phyloP scores from a whole-genome alignment of 2,888 invertebrate species.

The Hydropsyche betteni region DNA sequence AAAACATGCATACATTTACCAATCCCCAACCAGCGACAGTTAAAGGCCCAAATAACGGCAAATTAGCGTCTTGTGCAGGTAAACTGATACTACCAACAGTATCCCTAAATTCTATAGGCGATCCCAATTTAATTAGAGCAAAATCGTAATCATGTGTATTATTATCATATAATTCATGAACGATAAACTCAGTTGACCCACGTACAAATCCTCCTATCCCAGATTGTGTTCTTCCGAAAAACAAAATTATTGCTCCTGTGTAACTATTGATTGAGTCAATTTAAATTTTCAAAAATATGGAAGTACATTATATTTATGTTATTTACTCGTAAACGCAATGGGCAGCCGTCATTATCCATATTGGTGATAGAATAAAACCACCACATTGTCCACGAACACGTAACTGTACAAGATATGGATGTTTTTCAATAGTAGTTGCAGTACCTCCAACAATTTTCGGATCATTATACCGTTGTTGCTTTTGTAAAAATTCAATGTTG shows the following conservation, averaged over 20 bases:
- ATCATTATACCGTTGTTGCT: no score
- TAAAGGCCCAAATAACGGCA: conserved; percentile 59
- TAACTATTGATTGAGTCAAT: no score
- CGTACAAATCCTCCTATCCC: no score
- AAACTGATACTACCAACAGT: conserved; percentile 59
- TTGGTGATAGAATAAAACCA: conserved; percentile 62
- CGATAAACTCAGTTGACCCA: no score
- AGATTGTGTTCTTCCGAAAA: no score
- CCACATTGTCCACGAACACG: conserved; percentile 61
- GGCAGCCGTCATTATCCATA: conserved; percentile 62
- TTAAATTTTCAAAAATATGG: no score
- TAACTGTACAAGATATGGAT: conserved; percentile 63
- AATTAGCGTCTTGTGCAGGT: conserved; percentile 57
- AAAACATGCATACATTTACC: conserved; percentile 58
- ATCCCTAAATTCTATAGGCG: conserved; percentile 56
- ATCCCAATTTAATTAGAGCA: conserved; percentile 58
- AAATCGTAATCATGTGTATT: conserved; percentile 64
- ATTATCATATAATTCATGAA: conserved; percentile 60
- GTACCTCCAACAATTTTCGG: conserved; percentile 53
- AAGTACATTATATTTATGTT: no score
- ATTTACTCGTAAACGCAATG: conserved; percentile 54
- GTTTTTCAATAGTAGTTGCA: conserved; percentile 60
- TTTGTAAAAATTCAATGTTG: no score
- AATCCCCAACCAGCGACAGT: conserved; percentile 65
- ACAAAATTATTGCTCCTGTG: no score